Conservation (phyloP, 2,113 vertebrate species). For the Gymnocephalus cernua region DNA sequence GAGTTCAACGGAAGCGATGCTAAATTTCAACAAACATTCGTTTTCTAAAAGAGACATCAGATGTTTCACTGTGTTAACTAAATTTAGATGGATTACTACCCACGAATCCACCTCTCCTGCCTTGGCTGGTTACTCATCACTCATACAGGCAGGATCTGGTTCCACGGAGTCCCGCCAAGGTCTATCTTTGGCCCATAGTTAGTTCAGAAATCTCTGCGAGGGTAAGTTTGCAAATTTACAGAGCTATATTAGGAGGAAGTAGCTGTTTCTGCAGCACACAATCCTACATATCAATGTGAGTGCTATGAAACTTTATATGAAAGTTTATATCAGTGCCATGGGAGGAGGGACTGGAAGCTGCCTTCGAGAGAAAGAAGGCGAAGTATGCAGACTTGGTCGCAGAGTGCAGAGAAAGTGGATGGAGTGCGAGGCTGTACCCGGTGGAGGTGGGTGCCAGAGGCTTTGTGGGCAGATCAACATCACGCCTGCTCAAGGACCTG, state of each 20-base stretch:
- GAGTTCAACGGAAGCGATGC: slow-evolving; percentile 14
- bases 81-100: background rate
- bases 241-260: slow-evolving; percentile 13
- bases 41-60: slow-evolving; percentile 31
- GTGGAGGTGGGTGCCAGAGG: no score
- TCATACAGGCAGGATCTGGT: background rate
- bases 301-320: slow-evolving; percentile 22
- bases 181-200: slow-evolving; percentile 40
- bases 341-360: no score
- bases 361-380: no score
- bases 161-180: slow-evolving; percentile 43
- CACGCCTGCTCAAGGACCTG: no score
- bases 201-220: slow-evolving; percentile 20
- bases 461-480: no score
- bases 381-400: no score
- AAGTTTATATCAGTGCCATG: no score
- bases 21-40: slow-evolving; percentile 40
- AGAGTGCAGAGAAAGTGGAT: no score
- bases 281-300: slow-evolving; percentile 1
- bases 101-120: background rate
- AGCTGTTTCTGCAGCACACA: background rate
- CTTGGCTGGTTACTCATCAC: slow-evolving; percentile 20
- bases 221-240: slow-evolving; percentile 32
- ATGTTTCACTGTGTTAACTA: slow-evolving; percentile 33
- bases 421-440: no score